These are phyloP conservation scores for Poeciliopsis paucimaculata DNA, from an alignment of 2,797 vertebrate genomes.

Conservation along the genomic window DNA sequence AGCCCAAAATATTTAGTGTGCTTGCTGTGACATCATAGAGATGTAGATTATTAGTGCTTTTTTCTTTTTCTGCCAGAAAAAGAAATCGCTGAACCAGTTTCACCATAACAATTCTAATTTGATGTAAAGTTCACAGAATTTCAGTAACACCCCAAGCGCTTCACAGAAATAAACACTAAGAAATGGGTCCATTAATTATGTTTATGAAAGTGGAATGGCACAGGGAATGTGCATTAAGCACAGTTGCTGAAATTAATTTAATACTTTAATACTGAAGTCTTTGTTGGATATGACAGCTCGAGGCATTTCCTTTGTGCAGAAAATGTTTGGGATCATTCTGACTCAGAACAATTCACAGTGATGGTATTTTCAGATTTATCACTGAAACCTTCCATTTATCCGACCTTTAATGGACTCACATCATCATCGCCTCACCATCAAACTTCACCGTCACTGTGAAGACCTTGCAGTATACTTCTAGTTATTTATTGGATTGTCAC, in stretches of 20 bases:
- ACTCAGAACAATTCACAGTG: background rate
- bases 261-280: background rate
- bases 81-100: background rate
- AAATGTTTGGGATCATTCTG: background rate
- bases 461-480: background rate
- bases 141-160: background rate
- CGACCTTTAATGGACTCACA: background rate
- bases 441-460: background rate
- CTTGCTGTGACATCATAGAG: background rate
- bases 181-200: background rate
- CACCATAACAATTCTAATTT: background rate
- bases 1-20: background rate
- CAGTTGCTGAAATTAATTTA: background rate
- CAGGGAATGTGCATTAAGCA: background rate
- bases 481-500: background rate
- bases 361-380: background rate
- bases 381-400: background rate
- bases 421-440: background rate
- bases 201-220: background rate
- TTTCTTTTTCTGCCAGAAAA: background rate
- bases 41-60: background rate
- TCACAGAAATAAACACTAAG: conserved; percentile 1
- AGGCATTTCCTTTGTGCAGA: background rate
- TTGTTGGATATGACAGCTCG: background rate
- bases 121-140: background rate